Percentiles rank a stretch among this genome's conserved stretches.
These are phyloP conservation scores for Thalpophila matura DNA, from an alignment of 2,888 invertebrate genomes.

Conservation along the genomic window DNA sequence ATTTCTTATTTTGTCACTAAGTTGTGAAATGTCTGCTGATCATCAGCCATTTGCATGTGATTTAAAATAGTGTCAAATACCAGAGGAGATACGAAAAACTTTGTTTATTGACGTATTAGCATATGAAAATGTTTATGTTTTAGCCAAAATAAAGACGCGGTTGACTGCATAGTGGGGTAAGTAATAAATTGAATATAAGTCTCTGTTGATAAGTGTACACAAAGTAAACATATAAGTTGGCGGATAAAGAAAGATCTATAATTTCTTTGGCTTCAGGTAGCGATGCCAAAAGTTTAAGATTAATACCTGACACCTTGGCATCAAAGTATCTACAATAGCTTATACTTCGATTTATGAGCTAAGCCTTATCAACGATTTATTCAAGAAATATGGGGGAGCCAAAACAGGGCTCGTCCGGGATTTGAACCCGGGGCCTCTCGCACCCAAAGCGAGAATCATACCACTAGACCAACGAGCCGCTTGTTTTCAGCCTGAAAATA, in stretches of 20 bases:
- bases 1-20: constrained; percentile 62
- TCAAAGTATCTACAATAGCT: no score
- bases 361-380: neutral
- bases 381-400: neutral
- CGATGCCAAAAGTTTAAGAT: no score
- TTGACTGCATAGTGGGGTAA: neutral
- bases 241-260: neutral
- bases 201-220: constrained; percentile 16
- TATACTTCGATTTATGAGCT: no score
- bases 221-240: no score
- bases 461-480: constrained; percentile 53
- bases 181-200: constrained; percentile 41
- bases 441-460: constrained; percentile 55
- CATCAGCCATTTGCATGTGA: constrained; percentile 48
- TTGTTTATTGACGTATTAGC: constrained; percentile 57
- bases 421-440: constrained; percentile 53
- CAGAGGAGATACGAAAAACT: constrained; percentile 43
- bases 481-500: constrained; percentile 11
- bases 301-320: no score
- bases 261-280: no score
- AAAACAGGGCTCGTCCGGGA: constrained; percentile 50
- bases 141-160: constrained; percentile 42
- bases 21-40: constrained; percentile 57
- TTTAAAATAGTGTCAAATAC: constrained; percentile 59
- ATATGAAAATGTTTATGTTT: constrained; percentile 50